Evolutionary conservation across 2,113 vertebrate species (phyloP).

Genomic region (Ptychochromis oligacanthus): DNA sequence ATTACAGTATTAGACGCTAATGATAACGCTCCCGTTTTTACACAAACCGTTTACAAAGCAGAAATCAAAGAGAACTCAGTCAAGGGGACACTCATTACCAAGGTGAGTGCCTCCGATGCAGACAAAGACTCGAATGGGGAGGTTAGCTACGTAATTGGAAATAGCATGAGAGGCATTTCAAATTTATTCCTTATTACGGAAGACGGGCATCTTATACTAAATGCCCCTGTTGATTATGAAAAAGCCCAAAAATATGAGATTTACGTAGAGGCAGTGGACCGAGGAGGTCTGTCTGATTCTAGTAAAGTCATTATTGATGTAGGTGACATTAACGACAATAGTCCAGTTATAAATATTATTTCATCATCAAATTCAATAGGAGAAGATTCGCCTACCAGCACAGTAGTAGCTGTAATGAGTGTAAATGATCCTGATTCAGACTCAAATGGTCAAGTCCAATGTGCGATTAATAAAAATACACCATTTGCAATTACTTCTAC

Average conservation of each 20-base stretch:
- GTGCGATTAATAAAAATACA: conserved; percentile 36
- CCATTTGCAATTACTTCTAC: conserved; percentile 48
- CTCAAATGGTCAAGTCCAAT: conserved; percentile 45
- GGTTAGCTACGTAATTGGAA: conserved; percentile 51
- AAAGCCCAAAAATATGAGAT: conserved; percentile 53
- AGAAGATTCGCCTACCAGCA: conserved; percentile 25
- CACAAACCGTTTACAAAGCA: conserved; percentile 54
- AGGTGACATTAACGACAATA: conserved; percentile 59
- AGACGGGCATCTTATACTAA: conserved; percentile 39
- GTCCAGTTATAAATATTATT: conserved; percentile 55
- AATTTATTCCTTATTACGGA: conserved; percentile 44
- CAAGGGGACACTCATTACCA: conserved; percentile 44
- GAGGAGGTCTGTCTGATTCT: conserved; percentile 59
- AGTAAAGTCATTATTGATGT: conserved; percentile 61
- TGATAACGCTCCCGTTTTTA: conserved; percentile 67
- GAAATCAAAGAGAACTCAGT: conserved; percentile 48
- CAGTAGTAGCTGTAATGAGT: conserved; percentile 57
- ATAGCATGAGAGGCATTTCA: conserved; percentile 17
- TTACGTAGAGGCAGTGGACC: conserved; percentile 52
- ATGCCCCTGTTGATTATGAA: conserved; percentile 56
- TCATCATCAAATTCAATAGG: conserved; percentile 45
- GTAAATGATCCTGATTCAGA: conserved; percentile 63
- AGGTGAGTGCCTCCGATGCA: conserved; percentile 60
- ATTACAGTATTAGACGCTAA: conserved; percentile 51
- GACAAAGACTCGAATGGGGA: conserved; percentile 61